A percentile compares a stretch with the other conserved stretches of the same genome.
Conservation (phyloP, 2,888 invertebrate genomes). For the Eupithecia pulchellata region DNA sequence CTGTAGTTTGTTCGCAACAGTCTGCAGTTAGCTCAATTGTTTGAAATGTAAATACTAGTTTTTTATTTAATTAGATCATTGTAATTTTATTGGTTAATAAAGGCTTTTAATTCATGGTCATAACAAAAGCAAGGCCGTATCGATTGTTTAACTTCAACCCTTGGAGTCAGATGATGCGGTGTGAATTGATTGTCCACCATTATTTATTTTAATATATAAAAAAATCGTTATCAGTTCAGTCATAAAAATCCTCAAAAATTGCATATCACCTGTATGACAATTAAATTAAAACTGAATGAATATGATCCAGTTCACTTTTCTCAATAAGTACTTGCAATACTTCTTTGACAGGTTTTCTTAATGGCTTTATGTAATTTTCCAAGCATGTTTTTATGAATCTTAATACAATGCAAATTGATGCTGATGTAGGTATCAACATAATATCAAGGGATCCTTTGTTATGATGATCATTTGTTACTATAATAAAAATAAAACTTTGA, state of each 20-base stretch:
- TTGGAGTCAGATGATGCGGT: too few species aligned
- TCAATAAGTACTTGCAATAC: background rate
- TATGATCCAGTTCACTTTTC: background rate
- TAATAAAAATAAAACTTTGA: background rate
- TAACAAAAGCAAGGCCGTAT: background rate
- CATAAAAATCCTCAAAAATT: background rate
- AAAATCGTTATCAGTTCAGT: background rate
- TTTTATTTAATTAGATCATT: too few species aligned
- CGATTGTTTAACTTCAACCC: too few species aligned
- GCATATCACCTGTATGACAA: background rate
- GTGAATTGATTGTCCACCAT: too few species aligned
- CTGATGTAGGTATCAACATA: background rate
- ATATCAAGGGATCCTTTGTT: conserved; percentile 1
- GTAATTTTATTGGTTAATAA: too few species aligned
- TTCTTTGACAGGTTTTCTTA: background rate
- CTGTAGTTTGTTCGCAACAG: too few species aligned
- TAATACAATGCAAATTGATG: background rate
- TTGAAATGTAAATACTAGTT: too few species aligned
- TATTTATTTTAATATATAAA: too few species aligned
- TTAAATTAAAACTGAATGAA: background rate
- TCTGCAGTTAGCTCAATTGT: too few species aligned
- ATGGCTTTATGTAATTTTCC: background rate
- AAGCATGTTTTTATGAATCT: background rate
- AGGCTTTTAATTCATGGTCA: background rate
- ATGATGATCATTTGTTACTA: background rate